These are phyloP conservation scores for Atta texana DNA, from an alignment of 1,140 invertebrate species.

Conservation along the genomic window DNA sequence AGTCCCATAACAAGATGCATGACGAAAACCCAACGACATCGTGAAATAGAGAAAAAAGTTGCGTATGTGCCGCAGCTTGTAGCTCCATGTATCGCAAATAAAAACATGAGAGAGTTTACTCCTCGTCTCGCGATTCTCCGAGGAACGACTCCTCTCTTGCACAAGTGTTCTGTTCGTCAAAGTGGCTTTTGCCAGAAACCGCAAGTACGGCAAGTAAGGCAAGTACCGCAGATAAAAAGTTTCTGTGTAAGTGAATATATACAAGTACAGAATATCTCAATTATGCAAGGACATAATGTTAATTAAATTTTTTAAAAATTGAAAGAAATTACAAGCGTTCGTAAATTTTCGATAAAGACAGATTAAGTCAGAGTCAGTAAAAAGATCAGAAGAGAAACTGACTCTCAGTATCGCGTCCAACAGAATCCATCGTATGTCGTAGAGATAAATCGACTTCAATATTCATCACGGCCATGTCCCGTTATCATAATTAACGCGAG, in stretches of 20 bases:
- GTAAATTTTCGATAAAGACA: not conserved
- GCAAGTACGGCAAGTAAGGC: not conserved
- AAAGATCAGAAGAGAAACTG: not conserved
- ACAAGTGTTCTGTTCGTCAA: conserved; percentile 6
- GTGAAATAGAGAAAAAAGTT: conserved; percentile 66
- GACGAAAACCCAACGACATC: conserved; percentile 62
- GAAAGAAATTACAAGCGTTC: not conserved
- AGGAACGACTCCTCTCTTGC: conserved; percentile 1
- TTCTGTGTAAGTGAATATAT: not conserved
- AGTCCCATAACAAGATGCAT: conserved; percentile 43
- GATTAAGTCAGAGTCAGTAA: not conserved
- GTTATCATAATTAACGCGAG: conserved; percentile 70
- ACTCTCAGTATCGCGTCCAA: not conserved
- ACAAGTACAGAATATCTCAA: not conserved
- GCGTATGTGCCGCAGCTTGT: conserved; percentile 47
- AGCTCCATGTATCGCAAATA: conserved; percentile 57
- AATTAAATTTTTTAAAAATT: not conserved
- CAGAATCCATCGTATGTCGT: not conserved
- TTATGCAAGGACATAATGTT: not conserved
- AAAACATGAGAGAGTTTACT: conserved; percentile 67
- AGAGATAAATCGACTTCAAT: conserved; percentile 56
- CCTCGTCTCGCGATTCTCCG: not conserved
- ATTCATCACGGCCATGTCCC: conserved; percentile 63
- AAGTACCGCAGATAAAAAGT: not conserved
- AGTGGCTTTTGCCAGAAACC: conserved; percentile 15